Evolutionary conservation across 1,140 invertebrate species (phyloP), one percentile per base, ranked within the genome.

Genomic region (Drosophila hydei): DNA sequence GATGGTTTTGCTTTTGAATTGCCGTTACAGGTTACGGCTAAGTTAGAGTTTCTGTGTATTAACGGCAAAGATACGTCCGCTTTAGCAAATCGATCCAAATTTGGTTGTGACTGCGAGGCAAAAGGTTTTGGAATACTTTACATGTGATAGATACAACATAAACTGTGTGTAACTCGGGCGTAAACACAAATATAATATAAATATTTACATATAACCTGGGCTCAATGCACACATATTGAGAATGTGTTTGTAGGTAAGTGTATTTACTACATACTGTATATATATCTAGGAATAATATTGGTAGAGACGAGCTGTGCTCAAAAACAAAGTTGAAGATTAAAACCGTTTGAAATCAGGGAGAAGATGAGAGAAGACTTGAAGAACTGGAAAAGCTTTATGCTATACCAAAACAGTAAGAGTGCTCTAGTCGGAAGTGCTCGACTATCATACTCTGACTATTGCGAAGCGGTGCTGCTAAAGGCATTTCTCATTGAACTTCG

Each of bases 71-170:
- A 47, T 23, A 56, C 61, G 55, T 84, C 78, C 69, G 52, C 23
- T 85, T 84, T 77, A 23, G 54, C 64, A 19, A 85, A 62, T 42
- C 74, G 65, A 56, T 88, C 84, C 72, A 89, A 63, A 88, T 83
- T 84, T 47, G 72, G 90, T 64, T 91, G 90, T 48, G 84, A 90
- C 77, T 91, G 84, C 45, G 76, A 89, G 55, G 65, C 68, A 56
- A 90, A 54, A 89, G 75, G 45, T 75, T 33, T 33, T 76, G 16
- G 23, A 70, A 67, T 65, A 62, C 58, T 77, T 81, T 54, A 70
- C 58, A 76, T 58, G 51, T 70, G 55, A 65, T 78, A 33, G 1
- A 33, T 33, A 33, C 30, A 33, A 33, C 30, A 33, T 6, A 30
- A 33, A 11, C 16, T 40, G 42, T 19, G 50, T 16, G 42, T 5